Evolutionary conservation across 1,140 invertebrate species (phyloP), one percentile per base, ranked within the genome.

Genomic region (Cydia splendana): DNA sequence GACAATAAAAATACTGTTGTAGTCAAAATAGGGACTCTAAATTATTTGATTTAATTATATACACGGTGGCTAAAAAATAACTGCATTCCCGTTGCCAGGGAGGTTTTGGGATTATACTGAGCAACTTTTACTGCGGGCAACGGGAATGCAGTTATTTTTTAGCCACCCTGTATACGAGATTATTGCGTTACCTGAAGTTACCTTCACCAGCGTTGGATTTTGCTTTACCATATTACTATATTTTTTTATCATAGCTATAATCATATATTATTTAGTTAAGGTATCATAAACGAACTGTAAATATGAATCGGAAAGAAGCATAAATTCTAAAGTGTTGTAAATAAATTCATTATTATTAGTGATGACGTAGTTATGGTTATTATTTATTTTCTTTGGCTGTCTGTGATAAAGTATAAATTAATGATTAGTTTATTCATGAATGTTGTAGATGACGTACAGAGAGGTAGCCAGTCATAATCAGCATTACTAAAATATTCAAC

Each of bases 251-350:
- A 48, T 76, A 67, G 75, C 18, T 76, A 34, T 75, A 80, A 76
- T 75, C 62, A 75, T 80, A 74, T 3, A 4, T 30, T 30, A 3
- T 82, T 81, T 82, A 84, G 77, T 78, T 79, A 80, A 79, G 78
- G 78, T 71, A 51, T 69, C 69, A 80, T 77, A 76, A 77, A 80
- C 38, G 77, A 78, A 76, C 28, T 77, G 85, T 87, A 87, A 77
- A 88, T 85, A 88, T 84, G 76, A 84, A 80, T 81, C 75, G 73
- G 84, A 76, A 85, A 86, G 85, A 92, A 91, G 90, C 89, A 92
- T 90, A 77, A 85, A 92, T 92, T 91, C 88, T 91, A 91, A 91
- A 92, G 79, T 85, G 76, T 85, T 91, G 88, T 91, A 90, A 53
- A 86, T 89, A 89, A 82, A 82, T 80, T 38, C 74, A 78, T 79